Evolutionary conservation across 2,113 vertebrate species (phyloP).

Genomic region (Probosciger aterrimus): DNA sequence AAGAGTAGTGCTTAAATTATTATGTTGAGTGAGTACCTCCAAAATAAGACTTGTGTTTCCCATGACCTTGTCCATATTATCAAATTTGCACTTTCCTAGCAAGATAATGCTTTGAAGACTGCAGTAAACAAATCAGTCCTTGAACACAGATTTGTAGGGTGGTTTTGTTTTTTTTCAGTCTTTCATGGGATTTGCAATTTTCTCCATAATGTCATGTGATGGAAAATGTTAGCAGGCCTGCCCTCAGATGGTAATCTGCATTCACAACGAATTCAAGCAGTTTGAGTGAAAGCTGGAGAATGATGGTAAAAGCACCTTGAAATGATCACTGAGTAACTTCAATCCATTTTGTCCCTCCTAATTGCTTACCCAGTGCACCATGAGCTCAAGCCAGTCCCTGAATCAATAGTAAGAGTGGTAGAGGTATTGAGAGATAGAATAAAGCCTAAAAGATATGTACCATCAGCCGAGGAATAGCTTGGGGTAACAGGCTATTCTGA

Average conservation of each 20-base stretch:
- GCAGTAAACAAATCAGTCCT: conserved; percentile 28
- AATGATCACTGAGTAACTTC: conserved; percentile 8
- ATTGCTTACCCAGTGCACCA: conserved; percentile 14
- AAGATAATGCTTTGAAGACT: conserved; percentile 4
- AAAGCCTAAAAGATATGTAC: background rate
- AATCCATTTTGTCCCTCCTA: background rate
- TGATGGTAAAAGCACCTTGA: background rate
- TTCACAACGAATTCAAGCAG: conserved; percentile 31
- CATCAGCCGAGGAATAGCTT: background rate
- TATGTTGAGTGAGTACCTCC: conserved; percentile 38
- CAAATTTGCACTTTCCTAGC: conserved; percentile 31
- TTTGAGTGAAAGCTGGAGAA: conserved; percentile 18
- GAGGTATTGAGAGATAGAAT: background rate
- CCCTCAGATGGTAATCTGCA: conserved; percentile 52
- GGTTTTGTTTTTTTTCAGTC: background rate
- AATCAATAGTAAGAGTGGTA: background rate
- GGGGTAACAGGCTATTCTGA: background rate
- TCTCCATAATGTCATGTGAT: conserved; percentile 1
- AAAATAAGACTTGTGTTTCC: conserved; percentile 24
- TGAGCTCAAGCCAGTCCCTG: background rate
- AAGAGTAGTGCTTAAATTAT: background rate
- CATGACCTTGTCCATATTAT: background rate
- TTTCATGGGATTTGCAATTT: conserved; percentile 25
- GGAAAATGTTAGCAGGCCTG: conserved; percentile 46
- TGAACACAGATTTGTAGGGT: background rate